A percentile compares a stretch with the other conserved stretches of the same genome.
phyloP scores from a whole-genome alignment of 2,888 invertebrate species.

The Drosophila sordidula region DNA sequence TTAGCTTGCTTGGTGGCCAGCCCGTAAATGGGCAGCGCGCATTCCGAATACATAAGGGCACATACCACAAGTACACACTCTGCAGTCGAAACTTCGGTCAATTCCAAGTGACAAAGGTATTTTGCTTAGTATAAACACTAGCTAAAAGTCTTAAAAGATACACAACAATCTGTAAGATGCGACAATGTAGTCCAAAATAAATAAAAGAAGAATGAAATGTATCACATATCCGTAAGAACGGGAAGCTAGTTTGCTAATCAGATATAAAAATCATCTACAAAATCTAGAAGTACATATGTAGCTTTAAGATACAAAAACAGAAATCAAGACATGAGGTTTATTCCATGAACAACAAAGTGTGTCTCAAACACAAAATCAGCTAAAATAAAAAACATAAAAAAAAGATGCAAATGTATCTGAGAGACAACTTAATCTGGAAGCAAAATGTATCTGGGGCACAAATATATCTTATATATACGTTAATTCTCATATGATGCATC shows the following conservation, averaged over 20 bases:
- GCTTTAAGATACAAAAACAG: neutral
- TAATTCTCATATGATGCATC: neutral
- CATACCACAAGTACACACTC: neutral
- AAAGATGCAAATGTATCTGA: neutral
- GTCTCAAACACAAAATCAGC: neutral
- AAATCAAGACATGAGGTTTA: too few relatives aligned
- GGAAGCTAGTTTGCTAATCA: too few relatives aligned
- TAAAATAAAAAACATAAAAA: neutral
- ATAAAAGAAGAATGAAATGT: neutral
- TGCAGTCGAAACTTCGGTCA: neutral
- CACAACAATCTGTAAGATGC: neutral
- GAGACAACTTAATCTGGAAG: neutral
- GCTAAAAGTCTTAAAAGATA: neutral
- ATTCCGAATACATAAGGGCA: slow-evolving; percentile 29
- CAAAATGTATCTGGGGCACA: neutral
- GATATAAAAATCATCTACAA: neutral
- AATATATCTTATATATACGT: neutral
- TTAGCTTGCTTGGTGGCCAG: slow-evolving; percentile 21
- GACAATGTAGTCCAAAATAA: neutral
- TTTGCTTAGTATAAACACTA: too few relatives aligned
- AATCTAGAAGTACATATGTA: neutral
- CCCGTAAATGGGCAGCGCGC: slow-evolving; percentile 39
- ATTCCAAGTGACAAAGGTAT: neutral
- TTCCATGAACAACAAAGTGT: neutral
- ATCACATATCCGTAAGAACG: too few relatives aligned